Base-by-base conservation (phyloP, 2,888 invertebrate genomes). In the Epinotia nisella region DNA sequence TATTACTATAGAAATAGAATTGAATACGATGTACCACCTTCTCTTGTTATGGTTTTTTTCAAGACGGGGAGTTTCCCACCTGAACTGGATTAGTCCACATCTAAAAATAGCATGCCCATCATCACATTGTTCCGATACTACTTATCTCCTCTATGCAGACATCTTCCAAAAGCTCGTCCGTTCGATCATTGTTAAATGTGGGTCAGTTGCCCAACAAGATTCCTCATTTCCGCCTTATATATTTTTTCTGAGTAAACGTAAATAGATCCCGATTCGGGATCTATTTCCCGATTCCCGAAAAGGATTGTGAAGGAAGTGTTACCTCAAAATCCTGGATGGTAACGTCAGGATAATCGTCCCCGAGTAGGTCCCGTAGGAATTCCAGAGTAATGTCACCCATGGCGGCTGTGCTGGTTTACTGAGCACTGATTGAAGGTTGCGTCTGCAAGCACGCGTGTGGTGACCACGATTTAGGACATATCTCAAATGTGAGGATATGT, bases 251-350 rank as follows among this genome's bases (percentile, higher is more conserved):
- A 0, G 17, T n/a, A 15, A 51, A 15, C 51, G 51, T 51, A n/a
- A n/a, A 51, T 15, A 17, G 17, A 51, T 17, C 15, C 15, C 7
- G n/a, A n/a, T n/a, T n/a, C n/a, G n/a, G n/a, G n/a, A n/a, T n/a
- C n/a, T n/a, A n/a, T n/a, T n/a, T n/a, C n/a, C n/a, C n/a, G n/a
- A n/a, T n/a, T n/a, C n/a, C n/a, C n/a, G n/a, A n/a, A n/a, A n/a
- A n/a, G n/a, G n/a, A n/a, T n/a, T n/a, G n/a, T n/a, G n/a, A n/a
- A n/a, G n/a, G n/a, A 4, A 75, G 80, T 5, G 13, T 78, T 82
- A 94, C 95, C 93, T 95, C 92, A 84, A 93, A 95, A 39, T 93
- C 87, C 71, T 92, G 90, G 77, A 95, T 91, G 61, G 87, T 86
- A 64, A 95, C 94, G 80, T 94, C 94, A 66, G 95, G 95, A 78